Conservation (phyloP, 64 coral and sea anemone genomes). For the Actinia equina region DNA sequence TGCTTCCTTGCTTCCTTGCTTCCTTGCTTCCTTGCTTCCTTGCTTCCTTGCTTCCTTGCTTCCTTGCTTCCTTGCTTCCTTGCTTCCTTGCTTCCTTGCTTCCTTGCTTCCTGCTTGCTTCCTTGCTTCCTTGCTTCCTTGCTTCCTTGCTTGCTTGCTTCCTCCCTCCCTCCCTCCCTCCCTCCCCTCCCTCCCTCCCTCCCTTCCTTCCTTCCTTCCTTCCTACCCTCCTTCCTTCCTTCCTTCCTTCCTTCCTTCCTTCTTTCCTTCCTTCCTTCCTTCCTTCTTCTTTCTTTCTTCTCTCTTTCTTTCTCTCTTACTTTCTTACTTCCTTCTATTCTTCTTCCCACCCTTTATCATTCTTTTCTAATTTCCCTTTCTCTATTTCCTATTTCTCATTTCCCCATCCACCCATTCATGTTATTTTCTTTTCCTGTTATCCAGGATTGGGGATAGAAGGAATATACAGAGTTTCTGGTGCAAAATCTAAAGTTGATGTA, state of each 20-base stretch:
- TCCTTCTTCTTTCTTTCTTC: too few relatives aligned
- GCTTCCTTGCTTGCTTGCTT: background rate
- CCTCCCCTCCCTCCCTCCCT: background rate
- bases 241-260: background rate
- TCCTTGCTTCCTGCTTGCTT: too few relatives aligned
- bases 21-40: too few relatives aligned
- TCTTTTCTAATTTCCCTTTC: too few relatives aligned
- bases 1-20: too few relatives aligned
- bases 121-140: background rate
- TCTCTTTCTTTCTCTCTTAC: too few relatives aligned
- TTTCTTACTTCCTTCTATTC: too few relatives aligned
- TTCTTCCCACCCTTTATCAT: too few relatives aligned
- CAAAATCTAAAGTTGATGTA: slow-evolving; percentile 75
- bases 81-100: background rate
- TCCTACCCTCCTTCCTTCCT: background rate
- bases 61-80: background rate
- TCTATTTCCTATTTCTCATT: background rate
- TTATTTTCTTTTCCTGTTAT: background rate
- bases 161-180: too few relatives aligned
- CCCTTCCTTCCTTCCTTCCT: background rate
- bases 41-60: too few relatives aligned
- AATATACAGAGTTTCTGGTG: slow-evolving; percentile 86
- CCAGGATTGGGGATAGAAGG: slow-evolving; percentile 70
- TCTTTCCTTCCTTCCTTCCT: background rate
- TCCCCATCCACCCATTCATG: background rate